These are phyloP conservation scores for Lytechinus variegatus DNA, from an alignment of 35 echinoderm and acorn worm genomes.

Conservation along the genomic window DNA sequence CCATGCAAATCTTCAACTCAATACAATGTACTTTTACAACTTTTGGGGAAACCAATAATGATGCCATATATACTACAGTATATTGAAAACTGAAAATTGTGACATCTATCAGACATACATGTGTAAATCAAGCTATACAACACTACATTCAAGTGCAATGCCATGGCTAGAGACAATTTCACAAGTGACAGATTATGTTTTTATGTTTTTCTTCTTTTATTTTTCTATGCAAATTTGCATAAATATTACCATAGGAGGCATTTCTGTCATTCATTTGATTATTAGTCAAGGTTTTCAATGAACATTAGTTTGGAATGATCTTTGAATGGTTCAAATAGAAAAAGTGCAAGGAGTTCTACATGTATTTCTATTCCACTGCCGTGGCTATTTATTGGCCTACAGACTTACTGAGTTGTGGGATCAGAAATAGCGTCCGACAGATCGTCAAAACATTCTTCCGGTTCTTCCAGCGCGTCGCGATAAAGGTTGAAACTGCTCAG, in stretches of 20 bases:
- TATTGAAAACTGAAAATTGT: no score
- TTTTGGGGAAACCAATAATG: no score
- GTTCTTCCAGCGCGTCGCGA: conserved; percentile 75
- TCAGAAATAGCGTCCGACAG: conserved; percentile 91
- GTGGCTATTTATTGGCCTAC: not conserved
- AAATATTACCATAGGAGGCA: no score
- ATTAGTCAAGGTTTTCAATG: not conserved
- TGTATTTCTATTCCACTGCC: not conserved
- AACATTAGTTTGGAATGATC: not conserved
- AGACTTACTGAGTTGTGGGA: conserved; percentile 97
- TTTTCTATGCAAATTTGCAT: no score
- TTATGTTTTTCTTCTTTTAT: not conserved
- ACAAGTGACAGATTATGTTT: not conserved
- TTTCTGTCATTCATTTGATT: not conserved
- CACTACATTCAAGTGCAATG: not conserved
- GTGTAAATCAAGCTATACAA: not conserved
- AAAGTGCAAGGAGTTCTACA: not conserved
- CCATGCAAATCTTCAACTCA: not conserved
- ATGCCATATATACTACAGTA: no score
- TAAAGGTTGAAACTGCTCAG: conserved; percentile 91
- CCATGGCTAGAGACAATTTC: not conserved
- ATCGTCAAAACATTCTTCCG: conserved; percentile 86
- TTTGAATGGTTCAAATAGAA: not conserved
- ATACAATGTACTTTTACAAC: no score
- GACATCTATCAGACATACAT: no score